Percentiles rank a stretch among this genome's conserved stretches.
These are phyloP conservation scores for Coregonus clupeaformis DNA, from an alignment of 2,113 vertebrate species.

Conservation along the genomic window DNA sequence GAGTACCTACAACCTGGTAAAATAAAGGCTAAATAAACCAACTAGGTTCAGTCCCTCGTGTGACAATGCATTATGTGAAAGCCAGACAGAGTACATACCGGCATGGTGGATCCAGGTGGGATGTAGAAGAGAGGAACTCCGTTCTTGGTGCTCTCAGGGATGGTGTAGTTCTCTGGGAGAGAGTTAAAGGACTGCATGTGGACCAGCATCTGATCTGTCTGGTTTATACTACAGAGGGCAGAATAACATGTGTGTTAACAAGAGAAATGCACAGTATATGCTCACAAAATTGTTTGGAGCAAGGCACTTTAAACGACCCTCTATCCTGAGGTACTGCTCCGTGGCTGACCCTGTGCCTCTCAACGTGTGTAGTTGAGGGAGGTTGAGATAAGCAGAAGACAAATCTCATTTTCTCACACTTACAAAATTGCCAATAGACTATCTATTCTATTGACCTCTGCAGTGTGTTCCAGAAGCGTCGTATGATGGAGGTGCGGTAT, in stretches of 20 bases:
- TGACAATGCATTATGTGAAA: not conserved
- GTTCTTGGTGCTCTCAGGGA: conserved; percentile 97
- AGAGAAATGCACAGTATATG: not conserved
- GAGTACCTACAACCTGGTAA: too few species aligned
- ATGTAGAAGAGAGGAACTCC: conserved; percentile 98
- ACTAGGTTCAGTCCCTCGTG: not conserved
- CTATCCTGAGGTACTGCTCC: too few species aligned
- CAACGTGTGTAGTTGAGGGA: too few species aligned
- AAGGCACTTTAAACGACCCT: too few species aligned
- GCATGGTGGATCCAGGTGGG: conserved; percentile 93
- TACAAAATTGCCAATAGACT: too few species aligned
- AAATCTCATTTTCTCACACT: too few species aligned
- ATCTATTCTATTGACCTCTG: conserved; percentile 79
- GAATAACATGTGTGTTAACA: not conserved
- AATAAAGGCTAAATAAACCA: not conserved
- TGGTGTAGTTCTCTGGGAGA: conserved; percentile 92
- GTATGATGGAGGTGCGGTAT: conserved; percentile 94
- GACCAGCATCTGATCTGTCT: conserved; percentile 98
- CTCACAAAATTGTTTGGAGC: too few species aligned
- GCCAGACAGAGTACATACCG: conserved; percentile 70
- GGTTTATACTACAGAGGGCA: conserved; percentile 85
- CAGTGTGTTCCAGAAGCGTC: conserved; percentile 97
- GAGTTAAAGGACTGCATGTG: conserved; percentile 97
- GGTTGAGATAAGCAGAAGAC: too few species aligned
- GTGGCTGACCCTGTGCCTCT: too few species aligned